Conservation (phyloP, 2,888 invertebrate genomes). For the Quadroppia sp. region DNA sequence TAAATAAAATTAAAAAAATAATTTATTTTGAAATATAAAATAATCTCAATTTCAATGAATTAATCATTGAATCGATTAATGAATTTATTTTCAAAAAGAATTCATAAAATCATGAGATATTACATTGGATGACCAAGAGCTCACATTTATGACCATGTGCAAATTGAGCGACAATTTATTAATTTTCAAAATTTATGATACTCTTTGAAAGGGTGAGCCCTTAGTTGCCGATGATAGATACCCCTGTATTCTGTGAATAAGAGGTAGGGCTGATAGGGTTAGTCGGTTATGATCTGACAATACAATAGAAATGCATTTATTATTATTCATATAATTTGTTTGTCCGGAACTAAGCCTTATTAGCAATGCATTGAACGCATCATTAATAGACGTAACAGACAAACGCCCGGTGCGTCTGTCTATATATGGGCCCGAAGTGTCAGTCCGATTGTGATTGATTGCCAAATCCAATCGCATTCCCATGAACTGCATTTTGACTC, state of each 20-base stretch:
- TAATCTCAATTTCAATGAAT: no score
- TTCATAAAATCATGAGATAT: no score
- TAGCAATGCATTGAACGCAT: slow-evolving; percentile 29
- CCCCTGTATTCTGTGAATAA: neutral
- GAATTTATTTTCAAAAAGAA: no score
- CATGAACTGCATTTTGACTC: neutral
- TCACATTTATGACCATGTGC: no score
- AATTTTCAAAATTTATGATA: no score
- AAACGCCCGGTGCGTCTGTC: neutral
- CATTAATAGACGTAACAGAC: slow-evolving; percentile 26
- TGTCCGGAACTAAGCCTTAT: slow-evolving; percentile 32
- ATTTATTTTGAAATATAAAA: no score
- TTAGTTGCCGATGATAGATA: neutral
- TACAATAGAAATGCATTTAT: neutral
- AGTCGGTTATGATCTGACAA: neutral
- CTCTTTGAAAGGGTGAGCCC: neutral
- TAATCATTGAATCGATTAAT: no score
- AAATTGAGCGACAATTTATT: no score
- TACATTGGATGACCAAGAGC: no score
- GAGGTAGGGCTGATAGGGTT: neutral
- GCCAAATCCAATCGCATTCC: slow-evolving; percentile 4
- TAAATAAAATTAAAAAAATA: no score
- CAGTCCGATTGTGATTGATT: slow-evolving; percentile 1
- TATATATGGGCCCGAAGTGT: neutral
- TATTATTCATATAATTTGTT: slow-evolving; percentile 31